Evolutionary conservation across 2,113 vertebrate species (phyloP).

Genomic region (Dromaius novaehollandiae): DNA sequence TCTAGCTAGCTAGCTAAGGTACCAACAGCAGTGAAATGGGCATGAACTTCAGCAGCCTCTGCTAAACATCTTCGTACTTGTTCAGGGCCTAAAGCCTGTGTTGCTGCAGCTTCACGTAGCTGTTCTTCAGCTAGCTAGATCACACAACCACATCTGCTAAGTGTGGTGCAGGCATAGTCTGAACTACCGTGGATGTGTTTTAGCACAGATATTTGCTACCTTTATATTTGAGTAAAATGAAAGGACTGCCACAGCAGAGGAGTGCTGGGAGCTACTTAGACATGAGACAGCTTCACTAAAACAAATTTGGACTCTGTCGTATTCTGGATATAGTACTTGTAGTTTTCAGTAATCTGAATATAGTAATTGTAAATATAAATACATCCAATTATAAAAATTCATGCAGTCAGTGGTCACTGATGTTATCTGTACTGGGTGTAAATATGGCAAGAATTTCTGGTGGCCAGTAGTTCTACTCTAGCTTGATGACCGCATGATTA

Average conservation of each 20-base stretch:
- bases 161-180: rapidly evolving
- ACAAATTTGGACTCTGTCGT: neutral
- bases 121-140: neutral
- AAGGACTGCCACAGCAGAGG: neutral
- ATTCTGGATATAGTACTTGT: neutral
- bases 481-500: neutral
- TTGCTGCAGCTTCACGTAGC: rapidly evolving
- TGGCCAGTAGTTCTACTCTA: slow-evolving; percentile 3
- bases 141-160: neutral
- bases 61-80: neutral
- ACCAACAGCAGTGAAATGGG: neutral
- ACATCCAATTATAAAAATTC: neutral
- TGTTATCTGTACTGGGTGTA: neutral
- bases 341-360: neutral
- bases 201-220: neutral
- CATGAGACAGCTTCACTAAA: neutral
- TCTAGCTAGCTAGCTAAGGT: neutral
- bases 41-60: neutral
- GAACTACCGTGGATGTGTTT: neutral
- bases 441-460: neutral
- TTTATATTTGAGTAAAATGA: neutral
- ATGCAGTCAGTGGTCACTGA: neutral
- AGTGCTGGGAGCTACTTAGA: neutral
- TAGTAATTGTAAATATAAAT: neutral
- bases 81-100: neutral